Evolutionary conservation across 1,140 invertebrate species (phyloP).

Genomic region (Archivesica marissinica): DNA sequence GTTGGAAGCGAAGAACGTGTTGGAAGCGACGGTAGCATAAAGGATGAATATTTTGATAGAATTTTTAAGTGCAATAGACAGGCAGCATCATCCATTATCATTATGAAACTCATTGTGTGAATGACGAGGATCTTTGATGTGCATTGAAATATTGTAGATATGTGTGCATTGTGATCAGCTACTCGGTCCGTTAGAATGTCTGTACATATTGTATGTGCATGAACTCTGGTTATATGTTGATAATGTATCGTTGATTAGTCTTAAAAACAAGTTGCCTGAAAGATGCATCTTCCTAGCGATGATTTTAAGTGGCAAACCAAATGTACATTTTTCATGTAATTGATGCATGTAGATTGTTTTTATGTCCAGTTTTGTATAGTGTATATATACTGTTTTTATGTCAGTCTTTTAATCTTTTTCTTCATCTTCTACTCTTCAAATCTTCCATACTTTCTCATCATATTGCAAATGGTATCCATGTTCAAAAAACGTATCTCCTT

Average conservation of each 20-base stretch:
- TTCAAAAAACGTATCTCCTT: constrained; percentile 29
- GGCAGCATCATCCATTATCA: constrained; percentile 22
- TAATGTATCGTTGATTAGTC: too few species aligned
- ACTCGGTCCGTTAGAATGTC: not conserved
- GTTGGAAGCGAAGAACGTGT: not conserved
- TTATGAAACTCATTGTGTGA: not conserved
- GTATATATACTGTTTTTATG: constrained; percentile 43
- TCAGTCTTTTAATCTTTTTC: constrained; percentile 22
- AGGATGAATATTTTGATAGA: not conserved
- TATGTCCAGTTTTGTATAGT: constrained; percentile 45
- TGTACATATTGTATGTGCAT: too few species aligned
- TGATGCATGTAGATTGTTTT: constrained; percentile 63
- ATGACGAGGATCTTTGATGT: not conserved
- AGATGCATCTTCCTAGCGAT: not conserved
- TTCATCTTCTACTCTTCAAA: constrained; percentile 27
- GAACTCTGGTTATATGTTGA: too few species aligned
- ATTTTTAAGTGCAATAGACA: constrained; percentile 48
- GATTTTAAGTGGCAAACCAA: constrained; percentile 58
- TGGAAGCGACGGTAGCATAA: not conserved
- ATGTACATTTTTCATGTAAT: constrained; percentile 34
- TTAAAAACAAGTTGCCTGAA: too few species aligned
- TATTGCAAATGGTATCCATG: constrained; percentile 47
- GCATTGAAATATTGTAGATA: not conserved
- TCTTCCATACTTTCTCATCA: constrained; percentile 10
- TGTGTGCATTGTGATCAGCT: not conserved